Evolutionary conservation across 2,797 vertebrate species (phyloP), one percentile per base, ranked within the genome.

Genomic region (Silurus aristotelis): DNA sequence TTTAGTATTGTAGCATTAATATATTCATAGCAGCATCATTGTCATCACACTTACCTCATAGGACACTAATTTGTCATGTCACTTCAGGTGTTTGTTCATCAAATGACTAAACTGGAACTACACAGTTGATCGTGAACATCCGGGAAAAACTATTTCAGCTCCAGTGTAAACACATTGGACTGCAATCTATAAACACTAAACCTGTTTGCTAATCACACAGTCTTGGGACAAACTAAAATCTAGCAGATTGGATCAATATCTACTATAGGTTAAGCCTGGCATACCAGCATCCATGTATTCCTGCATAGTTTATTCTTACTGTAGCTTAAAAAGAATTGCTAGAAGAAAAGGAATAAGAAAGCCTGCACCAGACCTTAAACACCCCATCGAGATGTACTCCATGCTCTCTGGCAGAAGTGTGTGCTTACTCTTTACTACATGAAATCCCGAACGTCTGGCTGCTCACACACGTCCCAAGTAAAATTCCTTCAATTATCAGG

Each of bases 311-410:
- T 92, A 31, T 92, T 93, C 88, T 89, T 89, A 90, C 13, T 91
- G 93, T 93, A 94, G 92, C 94, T 95, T 10, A 52, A 52, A 52
- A 52, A 7, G 95, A 95, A 95, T 94, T 93, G 48, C 48, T 52
- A 52, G 6, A 94, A 93, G 94, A 94, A 38, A 94, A 91, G 89
- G 83, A 64, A 90, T 46, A 84, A 68, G 52, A 22, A 27, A 27
- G 75, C 2, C 63, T 68, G 31, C 14, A 8, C 52, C 75, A 84
- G 79, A 17, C 19, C 27, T 22, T 58, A 20, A 48, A 77, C 63
- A 58, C 46, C 27, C n/a, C 19, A 43, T 22, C 71, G 61, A 84
- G 61, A 77, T 43, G 9, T 46, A 17, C 58, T 79, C 58, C 1
- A 2, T 14, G 31, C 76, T 63, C 13, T 63, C 61, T n/a, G 58